phyloP scores from a whole-genome alignment of 2,113 vertebrate species.

The Notothenia rossii region DNA sequence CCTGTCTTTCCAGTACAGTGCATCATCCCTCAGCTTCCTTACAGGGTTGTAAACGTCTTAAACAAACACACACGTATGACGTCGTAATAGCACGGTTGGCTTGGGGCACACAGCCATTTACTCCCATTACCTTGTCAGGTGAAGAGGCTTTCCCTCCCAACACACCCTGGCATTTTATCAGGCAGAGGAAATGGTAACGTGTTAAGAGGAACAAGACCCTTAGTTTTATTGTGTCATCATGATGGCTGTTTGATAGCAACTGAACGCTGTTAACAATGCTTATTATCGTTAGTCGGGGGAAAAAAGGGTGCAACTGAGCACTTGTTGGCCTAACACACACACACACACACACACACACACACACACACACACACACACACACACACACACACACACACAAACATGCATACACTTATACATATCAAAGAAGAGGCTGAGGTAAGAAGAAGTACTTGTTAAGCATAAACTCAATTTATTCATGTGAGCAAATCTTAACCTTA shows the following conservation, averaged over 20 bases:
- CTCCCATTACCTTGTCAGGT: conserved; percentile 23
- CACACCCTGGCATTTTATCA: conserved; percentile 20
- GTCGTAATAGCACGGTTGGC: conserved; percentile 40
- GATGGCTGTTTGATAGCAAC: conserved; percentile 23
- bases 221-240: conserved; percentile 51
- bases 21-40: conserved; percentile 26
- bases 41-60: conserved; percentile 44
- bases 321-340: too few relatives aligned
- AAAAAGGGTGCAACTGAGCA: conserved; percentile 20
- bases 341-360: too few relatives aligned
- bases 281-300: conserved; percentile 17
- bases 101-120: conserved; percentile 30
- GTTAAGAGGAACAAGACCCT: conserved; percentile 36
- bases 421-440: background rate
- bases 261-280: conserved; percentile 6
- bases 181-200: conserved; percentile 37
- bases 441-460: background rate
- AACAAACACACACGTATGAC: conserved; percentile 59
- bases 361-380: background rate
- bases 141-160: conserved; percentile 36
- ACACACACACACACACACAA: background rate
- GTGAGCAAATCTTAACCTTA: background rate
- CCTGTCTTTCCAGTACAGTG: conserved; percentile 13
- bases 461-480: background rate
- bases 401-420: background rate